Base-by-base conservation (phyloP, 2,888 invertebrate genomes). In the Rhyacophila evoluta region DNA sequence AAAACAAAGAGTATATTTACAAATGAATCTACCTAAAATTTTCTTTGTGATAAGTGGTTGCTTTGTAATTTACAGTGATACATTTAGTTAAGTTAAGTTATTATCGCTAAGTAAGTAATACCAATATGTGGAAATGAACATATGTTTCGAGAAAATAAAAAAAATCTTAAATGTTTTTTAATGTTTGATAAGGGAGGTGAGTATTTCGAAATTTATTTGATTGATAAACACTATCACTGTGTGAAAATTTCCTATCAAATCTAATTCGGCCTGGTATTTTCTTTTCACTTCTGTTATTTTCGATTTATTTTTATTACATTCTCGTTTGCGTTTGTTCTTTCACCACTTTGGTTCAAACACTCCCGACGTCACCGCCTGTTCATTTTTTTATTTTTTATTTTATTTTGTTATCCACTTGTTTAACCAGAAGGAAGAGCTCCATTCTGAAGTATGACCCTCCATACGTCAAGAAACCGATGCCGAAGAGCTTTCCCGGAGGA, bases 381-480 rank as follows among this genome's bases (percentile, higher is more conserved):
- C 55, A 67, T 67, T 72, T 77, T 80, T 78, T 82, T 78, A n/a
- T n/a, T n/a, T n/a, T 82, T 81, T 81, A 80, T 82, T 82, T 80
- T 81, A 78, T 83, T 83, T 82, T 81, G 78, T 81, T 83, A 81
- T 82, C 81, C 78, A 74, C 39, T 81, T 83, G 83, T 83, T 83
- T 81, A 83, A 83, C 86, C 90, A 94, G 94, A 94, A 95, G 95
- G 92, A 96, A 95, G 92, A 95, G 95, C 86, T 95, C 95, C 84
- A 92, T 95, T 88, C 94, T 95, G 87, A 96, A 95, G 88, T 96
- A 95, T 88, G 96, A 97, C 88, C 95, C 95, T 84, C 95, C 95
- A 78, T 96, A 95, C 89, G 92, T 92, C 86, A 95, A 95, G 91
- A 95, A 95, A 87, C 95, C 95, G 72, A 92, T 93, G 84, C 92